These are phyloP conservation scores for Lasioglossum zephyrum DNA, from an alignment of 2,888 invertebrate genomes.

Conservation along the genomic window DNA sequence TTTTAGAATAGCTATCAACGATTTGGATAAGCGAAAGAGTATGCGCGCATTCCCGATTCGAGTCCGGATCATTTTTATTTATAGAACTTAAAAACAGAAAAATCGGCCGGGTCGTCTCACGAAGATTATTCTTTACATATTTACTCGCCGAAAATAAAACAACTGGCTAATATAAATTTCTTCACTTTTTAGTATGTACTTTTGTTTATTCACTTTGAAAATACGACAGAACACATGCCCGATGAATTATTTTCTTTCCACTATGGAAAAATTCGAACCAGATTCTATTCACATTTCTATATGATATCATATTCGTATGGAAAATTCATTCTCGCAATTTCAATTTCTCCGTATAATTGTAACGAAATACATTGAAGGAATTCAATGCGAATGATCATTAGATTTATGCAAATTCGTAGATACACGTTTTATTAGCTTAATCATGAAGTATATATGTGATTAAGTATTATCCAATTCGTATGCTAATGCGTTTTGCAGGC, in stretches of 20 bases:
- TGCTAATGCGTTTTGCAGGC: not conserved
- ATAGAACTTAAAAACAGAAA: not conserved
- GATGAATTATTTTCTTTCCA: not conserved
- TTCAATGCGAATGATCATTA: slow-evolving; percentile 1
- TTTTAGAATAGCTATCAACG: slow-evolving; percentile 4
- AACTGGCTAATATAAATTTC: not conserved
- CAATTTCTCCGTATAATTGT: not conserved
- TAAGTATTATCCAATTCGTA: not conserved
- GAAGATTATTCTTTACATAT: not conserved
- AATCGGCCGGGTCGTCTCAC: not conserved
- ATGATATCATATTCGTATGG: not conserved
- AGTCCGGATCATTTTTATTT: not conserved
- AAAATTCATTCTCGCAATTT: not conserved
- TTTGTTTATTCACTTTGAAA: not conserved
- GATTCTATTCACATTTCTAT: not conserved
- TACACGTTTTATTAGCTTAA: slow-evolving; percentile 2
- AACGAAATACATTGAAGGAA: not conserved
- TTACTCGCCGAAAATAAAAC: not conserved
- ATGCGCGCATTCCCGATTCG: not conserved
- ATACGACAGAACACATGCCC: not conserved
- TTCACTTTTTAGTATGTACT: not conserved
- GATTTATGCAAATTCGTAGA: not conserved
- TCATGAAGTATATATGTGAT: not conserved
- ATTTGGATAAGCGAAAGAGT: not conserved
- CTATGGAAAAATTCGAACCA: not conserved